A percentile compares a stretch with the other conserved stretches of the same genome.
Conservation (phyloP, 2,797 vertebrate genomes). For the Pseudochirops cupreus region DNA sequence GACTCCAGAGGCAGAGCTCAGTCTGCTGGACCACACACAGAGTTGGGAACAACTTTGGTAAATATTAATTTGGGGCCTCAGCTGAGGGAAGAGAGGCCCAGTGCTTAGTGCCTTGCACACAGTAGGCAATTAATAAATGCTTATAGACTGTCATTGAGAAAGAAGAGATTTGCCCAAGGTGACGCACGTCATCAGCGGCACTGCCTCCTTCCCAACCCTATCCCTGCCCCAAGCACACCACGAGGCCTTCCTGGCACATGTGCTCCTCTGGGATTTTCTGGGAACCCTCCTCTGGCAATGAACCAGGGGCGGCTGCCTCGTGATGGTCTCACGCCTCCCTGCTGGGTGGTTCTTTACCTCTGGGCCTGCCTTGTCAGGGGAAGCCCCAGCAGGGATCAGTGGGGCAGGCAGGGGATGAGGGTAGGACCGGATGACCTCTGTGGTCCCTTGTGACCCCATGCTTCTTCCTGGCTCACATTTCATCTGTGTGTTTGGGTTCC, state of each 20-base stretch:
- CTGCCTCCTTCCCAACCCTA: too few species aligned
- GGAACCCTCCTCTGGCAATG: too few species aligned
- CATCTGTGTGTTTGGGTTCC: background rate
- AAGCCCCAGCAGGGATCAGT: too few species aligned
- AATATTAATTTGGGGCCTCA: slow-evolving; percentile 16
- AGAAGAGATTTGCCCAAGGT: background rate
- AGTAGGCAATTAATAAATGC: background rate
- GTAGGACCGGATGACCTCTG: background rate
- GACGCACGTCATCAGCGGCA: accelerated
- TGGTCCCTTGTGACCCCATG: background rate
- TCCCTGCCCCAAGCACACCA: background rate
- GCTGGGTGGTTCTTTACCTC: too few species aligned
- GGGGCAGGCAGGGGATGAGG: background rate
- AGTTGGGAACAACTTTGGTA: background rate
- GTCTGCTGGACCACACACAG: background rate
- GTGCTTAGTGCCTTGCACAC: background rate
- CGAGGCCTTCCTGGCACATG: too few species aligned
- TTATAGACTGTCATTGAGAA: background rate
- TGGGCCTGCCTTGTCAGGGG: background rate
- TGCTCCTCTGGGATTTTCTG: too few species aligned
- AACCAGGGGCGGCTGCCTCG: too few species aligned
- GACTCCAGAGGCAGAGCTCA: background rate
- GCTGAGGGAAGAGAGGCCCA: background rate
- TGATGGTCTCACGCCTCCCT: background rate
- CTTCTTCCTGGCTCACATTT: too few species aligned